These are phyloP conservation scores for Myiothlypis chrysogaster DNA, from an alignment of 2,797 vertebrate species.

Conservation along the genomic window DNA sequence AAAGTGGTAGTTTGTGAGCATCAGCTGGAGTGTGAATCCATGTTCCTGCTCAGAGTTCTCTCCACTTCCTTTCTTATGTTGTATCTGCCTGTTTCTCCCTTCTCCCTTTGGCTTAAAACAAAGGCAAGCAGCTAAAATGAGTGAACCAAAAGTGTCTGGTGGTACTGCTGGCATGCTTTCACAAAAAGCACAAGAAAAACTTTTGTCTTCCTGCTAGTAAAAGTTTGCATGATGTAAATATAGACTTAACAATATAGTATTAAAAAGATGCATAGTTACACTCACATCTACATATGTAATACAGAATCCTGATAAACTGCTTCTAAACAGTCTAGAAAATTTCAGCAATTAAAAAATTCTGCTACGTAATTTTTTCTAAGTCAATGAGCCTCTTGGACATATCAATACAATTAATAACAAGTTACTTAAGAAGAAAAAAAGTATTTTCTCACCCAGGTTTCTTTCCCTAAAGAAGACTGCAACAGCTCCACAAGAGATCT, in stretches of 20 bases:
- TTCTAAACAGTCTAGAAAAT: neutral
- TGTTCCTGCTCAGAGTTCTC: neutral
- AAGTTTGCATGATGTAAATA: neutral
- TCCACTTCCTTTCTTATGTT: neutral
- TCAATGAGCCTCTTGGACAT: neutral
- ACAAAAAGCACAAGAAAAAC: neutral
- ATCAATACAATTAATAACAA: neutral
- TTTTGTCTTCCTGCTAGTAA: neutral
- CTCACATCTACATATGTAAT: neutral
- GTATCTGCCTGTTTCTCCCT: neutral
- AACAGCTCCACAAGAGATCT: neutral
- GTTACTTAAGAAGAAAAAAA: neutral
- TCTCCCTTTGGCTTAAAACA: neutral
- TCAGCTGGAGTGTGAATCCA: neutral
- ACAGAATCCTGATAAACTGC: neutral
- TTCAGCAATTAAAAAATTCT: neutral
- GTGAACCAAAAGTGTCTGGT: neutral
- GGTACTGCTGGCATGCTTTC: neutral
- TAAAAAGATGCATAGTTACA: neutral
- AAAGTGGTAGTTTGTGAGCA: neutral
- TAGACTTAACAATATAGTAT: neutral
- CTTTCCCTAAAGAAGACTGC: neutral
- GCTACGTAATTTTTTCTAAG: neutral
- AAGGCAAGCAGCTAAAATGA: neutral
- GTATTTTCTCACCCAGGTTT: neutral